Percentiles rank a stretch among this genome's conserved stretches.
Evolutionary conservation across 2,888 invertebrate species (phyloP).

Genomic region (Pediacus dermestoides): DNA sequence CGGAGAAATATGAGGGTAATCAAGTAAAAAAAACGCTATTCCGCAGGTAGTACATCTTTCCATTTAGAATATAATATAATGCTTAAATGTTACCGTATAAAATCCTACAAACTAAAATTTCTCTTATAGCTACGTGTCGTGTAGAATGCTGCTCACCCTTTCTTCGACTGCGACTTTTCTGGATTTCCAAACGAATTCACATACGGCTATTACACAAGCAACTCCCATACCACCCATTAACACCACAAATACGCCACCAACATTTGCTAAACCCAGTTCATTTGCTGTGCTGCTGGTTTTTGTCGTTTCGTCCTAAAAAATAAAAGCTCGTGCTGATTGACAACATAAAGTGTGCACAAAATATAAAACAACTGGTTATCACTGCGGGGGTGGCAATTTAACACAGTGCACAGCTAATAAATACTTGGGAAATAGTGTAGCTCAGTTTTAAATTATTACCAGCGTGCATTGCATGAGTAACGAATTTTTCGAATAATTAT

Average conservation of each 20-base stretch:
- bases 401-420: too few relatives aligned
- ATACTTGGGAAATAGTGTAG: too few relatives aligned
- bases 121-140: constrained; percentile 52
- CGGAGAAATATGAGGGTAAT: too few relatives aligned
- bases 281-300: constrained; percentile 84
- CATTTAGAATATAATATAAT: constrained; percentile 5
- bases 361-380: too few relatives aligned
- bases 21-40: too few relatives aligned
- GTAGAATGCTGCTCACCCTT: constrained; percentile 66
- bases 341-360: too few relatives aligned
- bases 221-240: constrained; percentile 89
- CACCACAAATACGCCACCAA: constrained; percentile 95
- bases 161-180: constrained; percentile 89
- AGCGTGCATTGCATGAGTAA: too few relatives aligned
- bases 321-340: constrained; percentile 4
- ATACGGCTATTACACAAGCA: constrained; percentile 88
- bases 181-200: constrained; percentile 95
- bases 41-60: not conserved
- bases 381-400: too few relatives aligned
- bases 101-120: constrained; percentile 25
- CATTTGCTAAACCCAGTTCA: constrained; percentile 89
- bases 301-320: constrained; percentile 71
- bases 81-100: constrained; percentile 2
- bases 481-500: too few relatives aligned
- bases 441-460: too few relatives aligned